Percentiles rank a stretch among this genome's conserved stretches.
phyloP scores from a whole-genome alignment of 2,797 vertebrate genomes.

The Sylvia borin region DNA sequence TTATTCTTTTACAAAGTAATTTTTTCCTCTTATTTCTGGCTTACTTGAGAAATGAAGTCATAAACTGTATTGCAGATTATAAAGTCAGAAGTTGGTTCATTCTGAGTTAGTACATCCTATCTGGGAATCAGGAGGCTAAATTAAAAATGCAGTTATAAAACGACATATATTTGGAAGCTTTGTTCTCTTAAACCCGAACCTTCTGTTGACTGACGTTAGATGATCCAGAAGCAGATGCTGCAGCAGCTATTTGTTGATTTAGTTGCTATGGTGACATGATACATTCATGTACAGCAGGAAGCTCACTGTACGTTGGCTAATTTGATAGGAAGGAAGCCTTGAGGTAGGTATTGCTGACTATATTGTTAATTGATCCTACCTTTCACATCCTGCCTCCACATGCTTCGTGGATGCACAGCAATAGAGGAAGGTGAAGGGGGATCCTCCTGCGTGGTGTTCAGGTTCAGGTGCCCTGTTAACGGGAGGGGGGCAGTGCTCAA shows the following conservation, averaged over 20 bases:
- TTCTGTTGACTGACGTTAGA: conserved; percentile 79
- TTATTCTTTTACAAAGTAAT: neutral
- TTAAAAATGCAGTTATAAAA: conserved; percentile 62
- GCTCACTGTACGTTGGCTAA: conserved; percentile 73
- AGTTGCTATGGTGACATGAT: conserved; percentile 91
- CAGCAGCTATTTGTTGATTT: conserved; percentile 91
- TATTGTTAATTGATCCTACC: conserved; percentile 73
- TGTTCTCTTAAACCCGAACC: conserved; percentile 69
- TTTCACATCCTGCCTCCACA: conserved; percentile 58
- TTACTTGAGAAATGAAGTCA: neutral
- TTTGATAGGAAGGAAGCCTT: conserved; percentile 76
- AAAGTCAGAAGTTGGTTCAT: conserved; percentile 4
- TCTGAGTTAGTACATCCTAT: neutral
- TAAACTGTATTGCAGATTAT: neutral
- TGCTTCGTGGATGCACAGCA: conserved; percentile 35
- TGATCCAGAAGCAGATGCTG: conserved; percentile 81
- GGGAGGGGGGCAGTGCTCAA: conserved; percentile 36
- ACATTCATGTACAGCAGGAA: conserved; percentile 75
- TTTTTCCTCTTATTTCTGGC: neutral
- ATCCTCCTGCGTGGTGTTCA: neutral
- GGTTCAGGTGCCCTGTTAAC: conserved; percentile 50
- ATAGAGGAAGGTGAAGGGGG: conserved; percentile 35
- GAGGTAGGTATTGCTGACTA: conserved; percentile 74
- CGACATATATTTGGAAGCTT: conserved; percentile 63
- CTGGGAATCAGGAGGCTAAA: conserved; percentile 35